phyloP scores from a whole-genome alignment of 2,888 invertebrate species.

The Gastrophysa polygoni region DNA sequence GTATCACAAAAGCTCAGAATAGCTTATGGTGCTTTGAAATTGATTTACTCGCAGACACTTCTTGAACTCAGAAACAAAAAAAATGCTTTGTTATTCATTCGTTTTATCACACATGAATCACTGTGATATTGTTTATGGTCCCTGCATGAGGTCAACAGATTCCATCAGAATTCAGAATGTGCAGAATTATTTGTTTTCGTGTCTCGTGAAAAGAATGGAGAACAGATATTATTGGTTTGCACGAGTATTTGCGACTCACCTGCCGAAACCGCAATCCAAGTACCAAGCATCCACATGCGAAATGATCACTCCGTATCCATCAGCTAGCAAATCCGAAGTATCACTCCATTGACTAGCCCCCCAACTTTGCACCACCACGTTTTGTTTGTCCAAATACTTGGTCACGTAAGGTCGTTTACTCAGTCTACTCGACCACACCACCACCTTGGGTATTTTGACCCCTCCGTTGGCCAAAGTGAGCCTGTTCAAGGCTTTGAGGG shows the following conservation, averaged over 20 bases:
- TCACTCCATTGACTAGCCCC: constrained; percentile 83
- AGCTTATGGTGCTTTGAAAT: no score
- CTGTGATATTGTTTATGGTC: no score
- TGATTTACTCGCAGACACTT: no score
- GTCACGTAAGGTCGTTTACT: constrained; percentile 73
- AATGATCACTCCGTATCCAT: constrained; percentile 77
- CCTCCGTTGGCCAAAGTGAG: constrained; percentile 69
- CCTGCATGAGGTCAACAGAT: no score
- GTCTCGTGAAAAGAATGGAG: no score
- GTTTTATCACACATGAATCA: no score
- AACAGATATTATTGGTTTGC: not conserved
- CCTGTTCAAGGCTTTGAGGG: constrained; percentile 65
- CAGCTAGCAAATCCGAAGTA: constrained; percentile 75
- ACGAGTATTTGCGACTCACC: constrained; percentile 19
- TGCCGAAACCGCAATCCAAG: constrained; percentile 83
- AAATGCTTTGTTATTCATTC: no score
- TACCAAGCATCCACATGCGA: constrained; percentile 91
- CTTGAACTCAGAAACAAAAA: no score
- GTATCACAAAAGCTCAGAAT: no score
- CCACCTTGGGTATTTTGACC: constrained; percentile 62
- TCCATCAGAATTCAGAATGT: no score
- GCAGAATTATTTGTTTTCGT: no score
- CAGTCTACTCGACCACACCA: constrained; percentile 80
- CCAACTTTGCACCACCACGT: constrained; percentile 78
- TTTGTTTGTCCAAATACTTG: constrained; percentile 58